phyloP scores from a whole-genome alignment of 2,113 vertebrate species.

The Struthio camelus region DNA sequence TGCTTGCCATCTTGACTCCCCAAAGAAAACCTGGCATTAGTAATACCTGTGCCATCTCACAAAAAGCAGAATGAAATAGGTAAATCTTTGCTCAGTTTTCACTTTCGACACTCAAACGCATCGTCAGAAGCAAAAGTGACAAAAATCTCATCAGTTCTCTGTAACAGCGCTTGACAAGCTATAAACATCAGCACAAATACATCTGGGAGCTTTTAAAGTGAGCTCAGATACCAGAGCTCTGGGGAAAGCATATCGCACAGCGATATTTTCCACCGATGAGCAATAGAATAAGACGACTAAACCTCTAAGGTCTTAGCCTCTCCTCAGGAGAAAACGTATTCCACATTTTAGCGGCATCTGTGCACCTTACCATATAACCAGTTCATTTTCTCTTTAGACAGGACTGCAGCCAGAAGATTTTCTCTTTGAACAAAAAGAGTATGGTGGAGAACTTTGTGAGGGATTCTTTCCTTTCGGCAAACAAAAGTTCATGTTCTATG shows the following conservation, averaged over 20 bases:
- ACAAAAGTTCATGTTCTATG: background rate
- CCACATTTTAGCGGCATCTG: background rate
- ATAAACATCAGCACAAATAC: background rate
- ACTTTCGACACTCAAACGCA: background rate
- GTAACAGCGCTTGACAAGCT: background rate
- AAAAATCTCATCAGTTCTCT: background rate
- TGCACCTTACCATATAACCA: background rate
- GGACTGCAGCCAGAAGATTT: background rate
- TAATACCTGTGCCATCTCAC: background rate
- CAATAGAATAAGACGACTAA: background rate
- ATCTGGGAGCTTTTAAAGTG: background rate
- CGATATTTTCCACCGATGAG: background rate
- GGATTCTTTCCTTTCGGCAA: background rate
- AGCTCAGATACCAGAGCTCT: background rate
- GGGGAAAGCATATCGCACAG: background rate
- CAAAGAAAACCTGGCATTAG: background rate
- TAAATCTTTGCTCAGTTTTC: background rate
- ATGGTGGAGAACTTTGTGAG: background rate
- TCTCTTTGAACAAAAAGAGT: background rate
- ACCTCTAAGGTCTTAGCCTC: background rate
- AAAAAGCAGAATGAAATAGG: background rate
- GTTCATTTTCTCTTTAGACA: background rate
- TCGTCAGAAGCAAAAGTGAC: background rate
- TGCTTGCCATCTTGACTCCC: background rate
- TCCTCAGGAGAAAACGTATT: background rate